A percentile compares a stretch with the other conserved stretches of the same genome.
phyloP scores from a whole-genome alignment of 1,140 invertebrate species.

The Drosophila pallidifrons region DNA sequence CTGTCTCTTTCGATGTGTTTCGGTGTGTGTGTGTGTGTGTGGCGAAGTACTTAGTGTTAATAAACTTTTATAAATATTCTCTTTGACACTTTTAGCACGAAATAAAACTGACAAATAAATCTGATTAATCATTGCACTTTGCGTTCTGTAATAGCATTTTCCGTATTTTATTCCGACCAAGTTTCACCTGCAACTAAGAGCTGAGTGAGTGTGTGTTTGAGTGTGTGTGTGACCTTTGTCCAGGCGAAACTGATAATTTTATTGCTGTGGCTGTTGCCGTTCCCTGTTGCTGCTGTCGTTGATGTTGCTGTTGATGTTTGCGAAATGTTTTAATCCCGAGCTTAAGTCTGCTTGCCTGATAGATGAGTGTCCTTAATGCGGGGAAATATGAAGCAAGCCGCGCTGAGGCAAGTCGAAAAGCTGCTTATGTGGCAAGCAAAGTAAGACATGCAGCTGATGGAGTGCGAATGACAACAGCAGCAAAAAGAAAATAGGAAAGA shows the following conservation, averaged over 20 bases:
- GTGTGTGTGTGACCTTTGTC: conserved; percentile 45
- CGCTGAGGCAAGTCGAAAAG: conserved; percentile 26
- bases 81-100: conserved; percentile 83
- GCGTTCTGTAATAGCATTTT: conserved; percentile 71
- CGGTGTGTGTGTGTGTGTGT: conserved; percentile 35
- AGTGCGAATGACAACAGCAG: neutral
- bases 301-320: conserved; percentile 11
- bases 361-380: conserved; percentile 30
- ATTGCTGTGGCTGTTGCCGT: conserved; percentile 8
- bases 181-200: conserved; percentile 21
- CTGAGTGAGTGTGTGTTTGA: conserved; percentile 29
- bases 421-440: conserved; percentile 29
- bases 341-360: conserved; percentile 25
- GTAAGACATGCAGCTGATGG: conserved; percentile 17
- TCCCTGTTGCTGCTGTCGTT: neutral
- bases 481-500: neutral
- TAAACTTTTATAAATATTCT: conserved; percentile 84
- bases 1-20: conserved; percentile 19
- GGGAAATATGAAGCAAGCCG: conserved; percentile 12
- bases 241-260: conserved; percentile 31
- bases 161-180: conserved; percentile 55
- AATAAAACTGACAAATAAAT: conserved; percentile 84
- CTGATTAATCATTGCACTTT: conserved; percentile 84
- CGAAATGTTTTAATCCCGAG: conserved; percentile 40
- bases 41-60: conserved; percentile 78